A percentile compares a stretch with the other conserved stretches of the same genome.
Evolutionary conservation across 92 coral and sea anemone genomes (phyloP).

Genomic region (Phymanthus crucifer): DNA sequence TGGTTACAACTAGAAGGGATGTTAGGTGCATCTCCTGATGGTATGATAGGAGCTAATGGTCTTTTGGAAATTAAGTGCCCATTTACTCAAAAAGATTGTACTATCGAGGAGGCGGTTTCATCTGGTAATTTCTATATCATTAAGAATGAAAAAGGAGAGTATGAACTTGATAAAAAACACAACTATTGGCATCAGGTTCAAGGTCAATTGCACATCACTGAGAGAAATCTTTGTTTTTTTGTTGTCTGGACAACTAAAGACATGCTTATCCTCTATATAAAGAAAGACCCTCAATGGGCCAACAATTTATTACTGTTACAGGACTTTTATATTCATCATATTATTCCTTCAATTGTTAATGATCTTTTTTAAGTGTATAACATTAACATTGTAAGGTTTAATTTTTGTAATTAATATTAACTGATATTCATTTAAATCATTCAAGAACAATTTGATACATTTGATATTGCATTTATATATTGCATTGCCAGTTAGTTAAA

Average conservation of each 20-base stretch:
- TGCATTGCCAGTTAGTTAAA: too few species aligned
- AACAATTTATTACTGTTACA: conserved; percentile 22
- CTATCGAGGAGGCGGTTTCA: conserved; percentile 44
- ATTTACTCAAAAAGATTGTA: conserved; percentile 33
- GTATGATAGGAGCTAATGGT: conserved; percentile 41
- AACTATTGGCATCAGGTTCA: conserved; percentile 59
- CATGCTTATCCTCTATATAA: conserved; percentile 28
- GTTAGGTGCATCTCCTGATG: conserved; percentile 60
- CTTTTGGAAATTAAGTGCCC: conserved; percentile 53
- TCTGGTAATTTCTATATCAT: background rate
- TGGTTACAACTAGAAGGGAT: conserved; percentile 33
- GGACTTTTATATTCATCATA: conserved; percentile 26
- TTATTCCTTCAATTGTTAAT: conserved; percentile 1
- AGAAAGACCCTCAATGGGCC: conserved; percentile 42
- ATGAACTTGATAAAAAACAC: conserved; percentile 13
- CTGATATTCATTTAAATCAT: too few species aligned
- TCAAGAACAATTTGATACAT: too few species aligned
- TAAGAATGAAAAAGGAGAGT: background rate
- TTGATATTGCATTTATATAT: too few species aligned
- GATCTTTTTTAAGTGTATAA: background rate
- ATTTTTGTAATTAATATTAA: too few species aligned
- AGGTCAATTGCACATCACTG: conserved; percentile 44
- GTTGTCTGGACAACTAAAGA: conserved; percentile 55
- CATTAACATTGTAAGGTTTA: background rate
- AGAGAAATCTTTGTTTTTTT: conserved; percentile 47